Percentiles rank a stretch among this genome's conserved stretches.
Evolutionary conservation across 2,888 invertebrate species (phyloP).

Genomic region (Aleiodes alternator): DNA sequence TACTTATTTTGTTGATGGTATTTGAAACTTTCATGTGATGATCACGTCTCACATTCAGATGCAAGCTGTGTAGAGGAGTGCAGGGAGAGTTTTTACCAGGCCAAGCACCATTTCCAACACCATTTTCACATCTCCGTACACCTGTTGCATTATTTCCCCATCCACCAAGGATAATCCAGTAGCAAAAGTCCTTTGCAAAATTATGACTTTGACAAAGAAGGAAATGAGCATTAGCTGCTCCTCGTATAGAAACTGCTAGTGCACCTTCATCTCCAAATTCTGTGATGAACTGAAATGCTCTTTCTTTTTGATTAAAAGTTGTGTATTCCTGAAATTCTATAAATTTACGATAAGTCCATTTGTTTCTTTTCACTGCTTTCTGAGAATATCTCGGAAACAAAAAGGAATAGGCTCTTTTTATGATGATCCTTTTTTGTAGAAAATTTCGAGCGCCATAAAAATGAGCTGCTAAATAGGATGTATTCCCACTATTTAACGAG

Average conservation of each 20-base stretch:
- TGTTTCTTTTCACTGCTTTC: too few species aligned
- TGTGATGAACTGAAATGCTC: background rate
- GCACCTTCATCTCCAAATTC: constrained; percentile 15
- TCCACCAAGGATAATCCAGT: constrained; percentile 66
- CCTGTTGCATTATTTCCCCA: constrained; percentile 57
- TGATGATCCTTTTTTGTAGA: too few species aligned
- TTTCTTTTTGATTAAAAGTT: background rate
- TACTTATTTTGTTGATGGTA: background rate
- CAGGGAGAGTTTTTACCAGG: constrained; percentile 22
- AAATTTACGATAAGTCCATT: background rate
- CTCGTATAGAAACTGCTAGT: constrained; percentile 60
- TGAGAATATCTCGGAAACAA: too few species aligned
- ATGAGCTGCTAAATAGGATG: too few species aligned
- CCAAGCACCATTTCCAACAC: constrained; percentile 46
- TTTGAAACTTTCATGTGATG: background rate
- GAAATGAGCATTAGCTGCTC: constrained; percentile 59
- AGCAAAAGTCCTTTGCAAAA: constrained; percentile 58
- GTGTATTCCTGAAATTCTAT: constrained; percentile 33
- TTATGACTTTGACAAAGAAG: constrained; percentile 60
- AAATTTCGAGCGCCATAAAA: too few species aligned
- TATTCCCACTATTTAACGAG: too few species aligned
- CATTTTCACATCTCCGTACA: constrained; percentile 62
- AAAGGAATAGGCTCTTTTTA: too few species aligned
- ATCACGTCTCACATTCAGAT: background rate
- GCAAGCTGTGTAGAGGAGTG: background rate